Conservation (phyloP, 2,113 vertebrate species). For the Erythrolamprus reginae region DNA sequence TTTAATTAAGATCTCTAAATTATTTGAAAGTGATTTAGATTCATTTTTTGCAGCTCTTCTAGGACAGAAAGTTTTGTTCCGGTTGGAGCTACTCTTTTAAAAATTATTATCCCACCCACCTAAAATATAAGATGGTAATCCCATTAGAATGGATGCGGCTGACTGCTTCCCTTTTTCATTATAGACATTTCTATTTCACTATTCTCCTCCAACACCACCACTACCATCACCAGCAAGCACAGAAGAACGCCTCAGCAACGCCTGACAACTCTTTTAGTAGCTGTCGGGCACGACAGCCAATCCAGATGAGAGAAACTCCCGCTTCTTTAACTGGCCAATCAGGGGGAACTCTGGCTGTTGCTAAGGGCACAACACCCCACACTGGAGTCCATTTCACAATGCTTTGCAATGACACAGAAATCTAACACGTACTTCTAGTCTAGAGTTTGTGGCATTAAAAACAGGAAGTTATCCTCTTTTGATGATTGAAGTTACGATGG, state of each 20-base stretch:
- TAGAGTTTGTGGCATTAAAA: no score
- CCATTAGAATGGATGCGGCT: not conserved
- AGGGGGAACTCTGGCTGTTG: no score
- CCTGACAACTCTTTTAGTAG: no score
- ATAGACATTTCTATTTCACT: not conserved
- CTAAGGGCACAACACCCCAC: no score
- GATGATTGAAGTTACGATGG: not conserved
- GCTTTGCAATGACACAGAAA: not conserved
- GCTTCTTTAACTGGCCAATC: no score
- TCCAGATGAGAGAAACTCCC: no score
- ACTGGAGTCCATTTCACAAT: not conserved
- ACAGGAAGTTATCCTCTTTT: no score
- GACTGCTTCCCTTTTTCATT: not conserved
- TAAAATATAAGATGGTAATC: not conserved
- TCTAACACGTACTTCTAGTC: not conserved
- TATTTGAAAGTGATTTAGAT: not conserved
- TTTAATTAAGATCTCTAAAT: not conserved
- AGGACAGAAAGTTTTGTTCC: not conserved
- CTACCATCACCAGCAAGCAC: no score
- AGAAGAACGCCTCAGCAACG: no score
- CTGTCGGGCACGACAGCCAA: no score
- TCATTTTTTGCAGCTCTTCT: not conserved
- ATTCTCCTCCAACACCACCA: no score
- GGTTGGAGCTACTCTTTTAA: not conserved
- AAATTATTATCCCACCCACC: not conserved